Conservation (phyloP, 2,113 vertebrate genomes). For the Athene noctua region DNA sequence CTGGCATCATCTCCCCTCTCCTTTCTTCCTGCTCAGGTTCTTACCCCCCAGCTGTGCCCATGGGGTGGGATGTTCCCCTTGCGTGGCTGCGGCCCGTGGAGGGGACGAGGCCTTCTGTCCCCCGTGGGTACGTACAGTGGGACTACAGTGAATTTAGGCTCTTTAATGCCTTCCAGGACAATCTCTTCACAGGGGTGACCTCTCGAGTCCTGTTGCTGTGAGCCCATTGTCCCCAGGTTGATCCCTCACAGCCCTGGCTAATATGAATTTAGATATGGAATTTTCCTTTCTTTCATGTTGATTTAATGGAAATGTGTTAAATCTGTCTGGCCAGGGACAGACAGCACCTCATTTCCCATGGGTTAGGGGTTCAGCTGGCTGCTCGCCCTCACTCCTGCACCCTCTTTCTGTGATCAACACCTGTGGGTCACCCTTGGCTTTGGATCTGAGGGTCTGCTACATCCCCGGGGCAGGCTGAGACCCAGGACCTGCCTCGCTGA, state of each 20-base stretch:
- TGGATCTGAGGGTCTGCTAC: neutral
- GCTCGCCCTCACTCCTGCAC: neutral
- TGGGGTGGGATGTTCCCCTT: neutral
- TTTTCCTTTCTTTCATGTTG: neutral
- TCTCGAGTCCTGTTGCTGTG: neutral
- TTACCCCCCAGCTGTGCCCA: neutral
- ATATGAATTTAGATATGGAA: neutral
- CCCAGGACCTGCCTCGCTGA: neutral
- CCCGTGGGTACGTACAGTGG: rapidly evolving
- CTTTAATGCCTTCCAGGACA: neutral
- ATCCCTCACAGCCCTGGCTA: neutral
- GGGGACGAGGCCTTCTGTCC: rapidly evolving
- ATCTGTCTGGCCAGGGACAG: neutral
- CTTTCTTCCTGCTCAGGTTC: neutral
- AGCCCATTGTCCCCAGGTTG: no score
- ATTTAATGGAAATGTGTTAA: neutral
- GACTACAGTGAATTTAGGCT: neutral
- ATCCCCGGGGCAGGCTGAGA: rapidly evolving
- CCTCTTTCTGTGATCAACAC: rapidly evolving
- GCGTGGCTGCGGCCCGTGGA: rapidly evolving
- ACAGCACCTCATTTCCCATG: rapidly evolving
- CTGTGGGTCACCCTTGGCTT: neutral
- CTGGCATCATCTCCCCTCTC: neutral
- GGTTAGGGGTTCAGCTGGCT: neutral
- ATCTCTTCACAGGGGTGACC: neutral